Evolutionary conservation across 2,113 vertebrate genomes (phyloP), one percentile per base, ranked within the genome.

Genomic region (Ciconia maguari): DNA sequence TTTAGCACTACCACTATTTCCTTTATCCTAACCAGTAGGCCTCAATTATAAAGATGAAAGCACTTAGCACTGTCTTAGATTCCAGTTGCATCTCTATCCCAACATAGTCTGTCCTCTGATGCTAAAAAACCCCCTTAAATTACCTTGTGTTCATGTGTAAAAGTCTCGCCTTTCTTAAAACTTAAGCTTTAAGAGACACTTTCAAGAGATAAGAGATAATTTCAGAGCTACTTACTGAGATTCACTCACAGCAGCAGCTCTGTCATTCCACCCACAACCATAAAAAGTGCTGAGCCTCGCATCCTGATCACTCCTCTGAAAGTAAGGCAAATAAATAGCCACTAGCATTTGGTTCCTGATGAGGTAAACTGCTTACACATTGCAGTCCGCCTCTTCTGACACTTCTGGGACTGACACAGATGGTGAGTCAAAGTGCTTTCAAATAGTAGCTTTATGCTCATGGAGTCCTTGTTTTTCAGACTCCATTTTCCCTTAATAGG

Each of bases 291-390:
- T 13, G 60, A 91, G 55, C 11, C 48, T 62, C 0, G 0, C 2
- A 5, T 84, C 32, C 51, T 49, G 42, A 38, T 78, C 13, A 2
- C 32, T 55, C 32, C 70, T 95, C 55, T 84, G 74, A 54, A 91
- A 78, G 60, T 25, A 57, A 74, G 36, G 51, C 76, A 60, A 94
- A 94, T 74, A 94, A 92, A 90, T 89, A 94, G 83, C 38, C 51
- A 30, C 69, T 22, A 34, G 71, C 48, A 51, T 51, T 88, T 77
- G 49, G 62, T 68, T 92, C 94, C 83, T 87, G 64, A 70, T 89
- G 89, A 97, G 77, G 54, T 70, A 86, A 94, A 86, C 52, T 80
- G 86, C 91, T 94, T 84, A 77, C 85, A 83, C 89, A 42, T n/a
- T 66, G 60, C 36, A 70, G 76, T 81, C 72, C 0, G 10, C 81